A percentile compares a stretch with the other conserved stretches of the same genome.
These are phyloP conservation scores for Zelleria hepariella DNA, from an alignment of 2,888 invertebrate genomes.

Conservation along the genomic window DNA sequence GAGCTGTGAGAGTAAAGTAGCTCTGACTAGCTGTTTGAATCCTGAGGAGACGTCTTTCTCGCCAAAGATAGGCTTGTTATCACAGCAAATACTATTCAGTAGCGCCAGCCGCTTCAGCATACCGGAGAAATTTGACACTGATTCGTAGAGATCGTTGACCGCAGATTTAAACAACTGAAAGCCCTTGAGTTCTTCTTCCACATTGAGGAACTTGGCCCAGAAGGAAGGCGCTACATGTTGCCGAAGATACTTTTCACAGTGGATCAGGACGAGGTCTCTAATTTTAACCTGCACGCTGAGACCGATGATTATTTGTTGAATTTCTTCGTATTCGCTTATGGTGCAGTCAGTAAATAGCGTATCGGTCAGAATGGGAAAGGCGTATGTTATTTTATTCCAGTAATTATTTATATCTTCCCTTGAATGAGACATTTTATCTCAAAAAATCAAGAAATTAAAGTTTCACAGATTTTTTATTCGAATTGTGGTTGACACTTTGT, in stretches of 20 bases:
- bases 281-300: constrained; percentile 53
- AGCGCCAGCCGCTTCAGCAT: constrained; percentile 69
- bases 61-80: constrained; percentile 64
- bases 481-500: background rate
- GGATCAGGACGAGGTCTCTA: constrained; percentile 50
- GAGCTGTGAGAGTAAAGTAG: constrained; percentile 78
- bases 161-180: constrained; percentile 77
- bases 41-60: constrained; percentile 67
- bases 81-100: constrained; percentile 56
- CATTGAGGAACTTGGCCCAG: constrained; percentile 75
- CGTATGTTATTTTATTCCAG: constrained; percentile 61
- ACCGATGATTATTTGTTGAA: constrained; percentile 47
- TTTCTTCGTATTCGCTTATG: constrained; percentile 48
- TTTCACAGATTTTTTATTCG: background rate
- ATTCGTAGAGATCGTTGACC: constrained; percentile 75
- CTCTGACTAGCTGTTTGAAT: constrained; percentile 76
- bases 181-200: constrained; percentile 67
- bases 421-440: constrained; percentile 33
- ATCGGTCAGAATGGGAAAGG: constrained; percentile 60
- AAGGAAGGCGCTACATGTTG: constrained; percentile 75
- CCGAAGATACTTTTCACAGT: constrained; percentile 73
- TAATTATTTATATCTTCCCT: constrained; percentile 47
- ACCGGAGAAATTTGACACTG: constrained; percentile 67
- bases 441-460: background rate
- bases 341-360: constrained; percentile 47